These are phyloP conservation scores for Penelope pileata DNA, from an alignment of 2,113 vertebrate species.

Conservation along the genomic window DNA sequence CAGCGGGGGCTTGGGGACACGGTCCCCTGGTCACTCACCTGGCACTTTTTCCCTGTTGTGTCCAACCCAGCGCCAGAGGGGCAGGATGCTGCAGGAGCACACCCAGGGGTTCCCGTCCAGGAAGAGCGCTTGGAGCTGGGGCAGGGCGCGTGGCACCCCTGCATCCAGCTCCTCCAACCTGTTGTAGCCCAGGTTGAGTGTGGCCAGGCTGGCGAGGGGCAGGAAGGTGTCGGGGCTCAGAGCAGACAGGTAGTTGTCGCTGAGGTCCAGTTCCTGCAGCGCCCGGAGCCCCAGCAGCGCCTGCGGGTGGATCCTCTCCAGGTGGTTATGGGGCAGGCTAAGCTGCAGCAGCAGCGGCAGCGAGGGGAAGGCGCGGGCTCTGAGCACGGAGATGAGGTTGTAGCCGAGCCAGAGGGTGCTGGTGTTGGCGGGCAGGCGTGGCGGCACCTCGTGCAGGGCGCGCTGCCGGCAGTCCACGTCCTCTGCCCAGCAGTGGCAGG, in stretches of 20 bases:
- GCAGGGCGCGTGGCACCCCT: neutral
- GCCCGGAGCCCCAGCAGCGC: conserved; percentile 68
- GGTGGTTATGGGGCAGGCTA: conserved; percentile 70
- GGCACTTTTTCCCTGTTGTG: conserved; percentile 54
- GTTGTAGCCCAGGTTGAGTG: conserved; percentile 69
- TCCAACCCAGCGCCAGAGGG: conserved; percentile 76
- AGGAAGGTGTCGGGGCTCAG: conserved; percentile 68
- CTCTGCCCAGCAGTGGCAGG: conserved; percentile 57
- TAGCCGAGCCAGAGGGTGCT: conserved; percentile 62
- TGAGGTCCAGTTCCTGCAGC: conserved; percentile 75
- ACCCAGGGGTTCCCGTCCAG: conserved; percentile 78
- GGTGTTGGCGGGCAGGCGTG: conserved; percentile 13
- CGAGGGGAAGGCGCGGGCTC: conserved; percentile 23
- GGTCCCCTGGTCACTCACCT: conserved; percentile 63
- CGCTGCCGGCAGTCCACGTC: conserved; percentile 65
- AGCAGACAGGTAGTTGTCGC: conserved; percentile 65
- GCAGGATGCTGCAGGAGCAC: conserved; percentile 75
- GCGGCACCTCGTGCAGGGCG: conserved; percentile 59
- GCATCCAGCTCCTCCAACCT: conserved; percentile 64
- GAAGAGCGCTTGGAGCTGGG: conserved; percentile 56
- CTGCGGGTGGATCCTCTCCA: conserved; percentile 66
- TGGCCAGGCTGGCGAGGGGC: conserved; percentile 58
- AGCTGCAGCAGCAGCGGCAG: conserved; percentile 46
- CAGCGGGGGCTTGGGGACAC: accelerated
- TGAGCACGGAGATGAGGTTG: conserved; percentile 66